Conservation (phyloP, 2,888 invertebrate genomes). For the Pyrrhosoma nymphula region DNA sequence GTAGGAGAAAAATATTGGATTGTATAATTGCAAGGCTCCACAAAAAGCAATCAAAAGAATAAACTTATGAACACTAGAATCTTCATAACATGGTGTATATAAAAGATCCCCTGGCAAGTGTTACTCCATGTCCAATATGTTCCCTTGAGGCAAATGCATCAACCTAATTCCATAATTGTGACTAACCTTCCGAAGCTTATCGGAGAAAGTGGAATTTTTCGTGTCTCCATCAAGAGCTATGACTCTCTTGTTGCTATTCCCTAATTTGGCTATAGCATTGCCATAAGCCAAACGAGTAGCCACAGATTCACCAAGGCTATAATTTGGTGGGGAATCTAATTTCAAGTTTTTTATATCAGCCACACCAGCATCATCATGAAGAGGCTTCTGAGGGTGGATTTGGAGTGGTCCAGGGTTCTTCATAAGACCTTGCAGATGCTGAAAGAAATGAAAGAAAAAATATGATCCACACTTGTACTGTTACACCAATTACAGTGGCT, state of each 20-base stretch:
- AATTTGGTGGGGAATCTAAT: conserved; percentile 89
- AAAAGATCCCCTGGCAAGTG: too few species aligned
- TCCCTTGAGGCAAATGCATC: too few species aligned
- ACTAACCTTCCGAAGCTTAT: conserved; percentile 88
- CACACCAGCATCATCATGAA: conserved; percentile 84
- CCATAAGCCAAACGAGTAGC: conserved; percentile 98
- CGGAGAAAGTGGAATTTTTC: conserved; percentile 98
- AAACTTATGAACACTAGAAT: too few species aligned
- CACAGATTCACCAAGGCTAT: conserved; percentile 87
- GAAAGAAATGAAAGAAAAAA: conserved; percentile 71
- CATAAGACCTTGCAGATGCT: conserved; percentile 84
- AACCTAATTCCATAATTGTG: too few species aligned
- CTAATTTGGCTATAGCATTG: conserved; percentile 93
- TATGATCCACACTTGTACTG: too few species aligned
- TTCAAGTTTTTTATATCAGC: conserved; percentile 86
- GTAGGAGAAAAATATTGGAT: too few species aligned
- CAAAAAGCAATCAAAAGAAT: too few species aligned
- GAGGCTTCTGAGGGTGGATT: conserved; percentile 83
- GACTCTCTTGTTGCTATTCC: conserved; percentile 84
- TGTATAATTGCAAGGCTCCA: too few species aligned
- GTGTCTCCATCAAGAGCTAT: conserved; percentile 98
- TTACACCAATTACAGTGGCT: too few species aligned
- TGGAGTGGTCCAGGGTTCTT: conserved; percentile 84
- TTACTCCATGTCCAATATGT: too few species aligned
- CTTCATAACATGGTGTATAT: too few species aligned